These are phyloP conservation scores for Sander vitreus DNA, from an alignment of 2,113 vertebrate genomes.

Conservation along the genomic window DNA sequence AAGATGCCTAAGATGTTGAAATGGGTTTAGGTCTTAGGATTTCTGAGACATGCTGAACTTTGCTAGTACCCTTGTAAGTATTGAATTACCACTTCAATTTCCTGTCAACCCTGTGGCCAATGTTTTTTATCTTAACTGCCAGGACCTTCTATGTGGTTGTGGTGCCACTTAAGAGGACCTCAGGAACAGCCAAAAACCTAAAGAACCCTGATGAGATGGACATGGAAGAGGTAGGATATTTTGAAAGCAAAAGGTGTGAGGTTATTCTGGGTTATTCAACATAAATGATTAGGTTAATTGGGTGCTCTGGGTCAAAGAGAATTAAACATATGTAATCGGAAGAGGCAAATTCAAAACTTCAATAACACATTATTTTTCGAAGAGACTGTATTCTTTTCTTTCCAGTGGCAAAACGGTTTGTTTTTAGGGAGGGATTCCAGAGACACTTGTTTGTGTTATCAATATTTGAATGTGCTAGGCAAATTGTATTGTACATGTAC, in stretches of 20 bases:
- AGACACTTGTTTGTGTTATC: conserved; percentile 7
- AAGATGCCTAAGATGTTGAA: conserved; percentile 15
- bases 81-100: not conserved
- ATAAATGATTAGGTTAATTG: not conserved
- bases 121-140: not conserved
- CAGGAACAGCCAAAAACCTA: conserved; percentile 86
- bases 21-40: not conserved
- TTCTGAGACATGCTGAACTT: not conserved
- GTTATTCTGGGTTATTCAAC: not conserved
- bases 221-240: conserved; percentile 90
- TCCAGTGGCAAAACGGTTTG: not conserved
- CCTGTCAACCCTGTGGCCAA: not conserved
- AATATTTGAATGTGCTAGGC: conserved; percentile 22
- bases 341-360: not conserved
- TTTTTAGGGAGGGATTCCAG: conserved; percentile 8
- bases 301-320: not conserved
- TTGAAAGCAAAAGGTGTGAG: not conserved
- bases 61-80: not conserved
- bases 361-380: not conserved
- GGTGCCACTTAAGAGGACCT: conserved; percentile 90
- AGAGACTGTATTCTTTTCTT: not conserved
- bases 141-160: conserved; percentile 94
- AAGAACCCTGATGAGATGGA: conserved; percentile 95
- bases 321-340: not conserved
- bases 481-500: conserved; percentile 38